These are phyloP conservation scores for Lophochroa leadbeateri DNA, from an alignment of 2,113 vertebrate species.

Conservation along the genomic window DNA sequence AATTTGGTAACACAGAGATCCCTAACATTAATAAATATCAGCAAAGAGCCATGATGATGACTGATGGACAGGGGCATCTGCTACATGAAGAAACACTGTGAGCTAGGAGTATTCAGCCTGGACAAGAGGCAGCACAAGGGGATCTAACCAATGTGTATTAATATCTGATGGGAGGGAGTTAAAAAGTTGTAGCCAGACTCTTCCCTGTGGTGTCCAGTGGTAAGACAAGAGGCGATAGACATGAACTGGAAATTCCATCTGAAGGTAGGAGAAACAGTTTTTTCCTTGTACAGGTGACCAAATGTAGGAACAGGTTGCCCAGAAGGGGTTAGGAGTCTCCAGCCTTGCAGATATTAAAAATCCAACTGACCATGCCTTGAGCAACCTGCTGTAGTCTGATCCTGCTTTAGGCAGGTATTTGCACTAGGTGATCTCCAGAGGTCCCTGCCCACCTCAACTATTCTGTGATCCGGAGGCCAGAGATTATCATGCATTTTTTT, in stretches of 20 bases:
- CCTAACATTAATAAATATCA: not conserved
- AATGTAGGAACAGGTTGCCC: not conserved
- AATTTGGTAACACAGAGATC: not conserved
- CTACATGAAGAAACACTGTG: not conserved
- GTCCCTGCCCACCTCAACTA: not conserved
- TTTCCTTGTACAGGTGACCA: not conserved
- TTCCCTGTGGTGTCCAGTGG: not conserved
- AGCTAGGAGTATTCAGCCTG: not conserved
- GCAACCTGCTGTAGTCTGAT: not conserved
- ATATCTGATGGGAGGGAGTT: not conserved
- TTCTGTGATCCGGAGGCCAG: not conserved
- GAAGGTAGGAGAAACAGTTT: not conserved
- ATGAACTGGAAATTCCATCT: not conserved
- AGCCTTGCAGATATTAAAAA: not conserved
- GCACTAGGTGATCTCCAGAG: not conserved
- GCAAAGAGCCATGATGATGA: not conserved
- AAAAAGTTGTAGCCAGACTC: not conserved
- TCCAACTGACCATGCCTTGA: not conserved
- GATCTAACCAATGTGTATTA: not conserved
- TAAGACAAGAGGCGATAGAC: not conserved
- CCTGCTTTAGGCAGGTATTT: not conserved
- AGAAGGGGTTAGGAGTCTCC: not conserved
- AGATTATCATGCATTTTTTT: not conserved
- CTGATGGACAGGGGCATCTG: not conserved
- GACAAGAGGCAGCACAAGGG: not conserved